phyloP scores from a whole-genome alignment of 2,888 invertebrate genomes.

The Limnephilus lunatus region DNA sequence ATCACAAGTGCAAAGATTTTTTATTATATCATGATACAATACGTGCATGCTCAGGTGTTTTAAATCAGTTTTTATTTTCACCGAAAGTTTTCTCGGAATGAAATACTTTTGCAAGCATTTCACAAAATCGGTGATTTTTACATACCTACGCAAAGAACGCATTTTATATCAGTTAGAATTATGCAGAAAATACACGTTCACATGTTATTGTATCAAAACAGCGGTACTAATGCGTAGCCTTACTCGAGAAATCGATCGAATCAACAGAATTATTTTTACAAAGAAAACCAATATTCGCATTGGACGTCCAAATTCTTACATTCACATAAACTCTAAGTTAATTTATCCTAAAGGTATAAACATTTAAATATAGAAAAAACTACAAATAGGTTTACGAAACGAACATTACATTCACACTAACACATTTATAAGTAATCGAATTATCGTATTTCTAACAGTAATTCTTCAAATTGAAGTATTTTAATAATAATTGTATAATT shows the following conservation, averaged over 20 bases:
- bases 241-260: constrained; percentile 18
- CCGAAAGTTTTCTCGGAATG: neutral
- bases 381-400: constrained; percentile 60
- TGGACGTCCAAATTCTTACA: constrained; percentile 23
- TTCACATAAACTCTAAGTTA: constrained; percentile 16
- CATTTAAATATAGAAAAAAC: constrained; percentile 63
- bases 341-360: constrained; percentile 59
- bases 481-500: neutral
- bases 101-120: neutral
- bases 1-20: neutral
- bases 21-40: neutral
- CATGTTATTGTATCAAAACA: neutral
- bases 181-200: constrained; percentile 4
- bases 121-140: neutral
- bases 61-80: neutral
- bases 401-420: constrained; percentile 64
- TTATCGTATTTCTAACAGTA: constrained; percentile 31
- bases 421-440: constrained; percentile 60
- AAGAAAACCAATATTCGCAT: constrained; percentile 32
- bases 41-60: neutral
- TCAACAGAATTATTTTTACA: constrained; percentile 3
- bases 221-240: constrained; percentile 9
- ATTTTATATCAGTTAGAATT: neutral
- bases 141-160: neutral
- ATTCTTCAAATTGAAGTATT: neutral